Conservation (phyloP, 2,797 vertebrate species). For the Tenualosa ilisha region DNA sequence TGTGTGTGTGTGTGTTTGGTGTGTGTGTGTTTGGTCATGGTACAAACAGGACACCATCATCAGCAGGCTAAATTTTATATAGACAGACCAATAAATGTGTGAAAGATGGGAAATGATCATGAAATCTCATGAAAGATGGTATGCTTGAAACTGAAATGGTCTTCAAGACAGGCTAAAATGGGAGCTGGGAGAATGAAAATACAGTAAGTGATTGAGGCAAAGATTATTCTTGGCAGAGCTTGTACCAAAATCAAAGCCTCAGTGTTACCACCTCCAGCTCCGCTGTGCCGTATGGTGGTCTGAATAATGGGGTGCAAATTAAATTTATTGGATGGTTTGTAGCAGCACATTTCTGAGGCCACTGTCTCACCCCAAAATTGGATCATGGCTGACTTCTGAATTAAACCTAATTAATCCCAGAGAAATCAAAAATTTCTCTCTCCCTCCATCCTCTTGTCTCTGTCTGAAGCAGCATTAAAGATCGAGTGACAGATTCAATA, state of each 20-base stretch:
- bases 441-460: neutral
- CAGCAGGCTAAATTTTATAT: too few relatives aligned
- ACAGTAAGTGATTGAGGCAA: neutral
- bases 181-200: neutral
- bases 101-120: too few relatives aligned
- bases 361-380: conserved; percentile 1
- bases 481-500: conserved; percentile 10
- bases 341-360: neutral
- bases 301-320: conserved; percentile 10
- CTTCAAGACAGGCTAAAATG: neutral
- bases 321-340: conserved; percentile 2
- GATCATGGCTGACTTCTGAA: conserved; percentile 20
- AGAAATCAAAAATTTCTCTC: neutral
- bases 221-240: neutral
- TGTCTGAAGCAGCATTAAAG: neutral
- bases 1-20: too few relatives aligned
- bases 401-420: conserved; percentile 20
- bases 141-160: neutral
- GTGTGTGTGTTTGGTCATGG: too few relatives aligned
- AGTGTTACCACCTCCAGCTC: neutral
- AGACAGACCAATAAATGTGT: too few relatives aligned
- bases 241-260: neutral
- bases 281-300: neutral
- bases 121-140: neutral
- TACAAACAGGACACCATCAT: too few relatives aligned